These are phyloP conservation scores for Ceyx melanurus DNA, from an alignment of 2,113 vertebrate species.

Conservation along the genomic window DNA sequence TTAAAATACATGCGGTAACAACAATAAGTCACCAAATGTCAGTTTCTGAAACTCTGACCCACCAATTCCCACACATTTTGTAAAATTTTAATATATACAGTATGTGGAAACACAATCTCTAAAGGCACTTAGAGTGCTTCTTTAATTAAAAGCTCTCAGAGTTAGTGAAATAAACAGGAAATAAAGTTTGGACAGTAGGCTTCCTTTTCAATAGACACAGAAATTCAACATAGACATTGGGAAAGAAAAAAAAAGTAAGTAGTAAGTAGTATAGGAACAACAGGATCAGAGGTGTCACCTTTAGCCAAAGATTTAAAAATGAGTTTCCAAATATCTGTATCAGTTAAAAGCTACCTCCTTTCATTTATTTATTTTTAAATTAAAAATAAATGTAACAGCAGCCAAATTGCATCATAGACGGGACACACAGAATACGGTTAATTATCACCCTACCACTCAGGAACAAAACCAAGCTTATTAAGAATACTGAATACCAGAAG, in stretches of 20 bases:
- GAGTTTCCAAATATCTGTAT: neutral
- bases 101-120: neutral
- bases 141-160: neutral
- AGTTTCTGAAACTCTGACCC: neutral
- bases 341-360: neutral
- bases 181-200: neutral
- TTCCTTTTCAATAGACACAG: neutral
- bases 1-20: neutral
- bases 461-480: neutral
- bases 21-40: neutral
- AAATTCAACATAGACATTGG: neutral
- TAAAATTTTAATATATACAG: neutral
- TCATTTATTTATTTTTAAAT: no score
- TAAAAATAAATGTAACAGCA: neutral
- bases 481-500: neutral
- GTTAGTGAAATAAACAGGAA: neutral
- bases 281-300: neutral
- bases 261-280: neutral
- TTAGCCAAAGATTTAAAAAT: neutral
- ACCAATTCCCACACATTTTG: neutral
- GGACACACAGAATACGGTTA: neutral
- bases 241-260: neutral
- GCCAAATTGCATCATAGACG: neutral
- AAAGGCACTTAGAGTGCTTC: neutral
- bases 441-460: neutral